Conservation (phyloP, 2,113 vertebrate species). For the Sphaerodactylus townsendi region DNA sequence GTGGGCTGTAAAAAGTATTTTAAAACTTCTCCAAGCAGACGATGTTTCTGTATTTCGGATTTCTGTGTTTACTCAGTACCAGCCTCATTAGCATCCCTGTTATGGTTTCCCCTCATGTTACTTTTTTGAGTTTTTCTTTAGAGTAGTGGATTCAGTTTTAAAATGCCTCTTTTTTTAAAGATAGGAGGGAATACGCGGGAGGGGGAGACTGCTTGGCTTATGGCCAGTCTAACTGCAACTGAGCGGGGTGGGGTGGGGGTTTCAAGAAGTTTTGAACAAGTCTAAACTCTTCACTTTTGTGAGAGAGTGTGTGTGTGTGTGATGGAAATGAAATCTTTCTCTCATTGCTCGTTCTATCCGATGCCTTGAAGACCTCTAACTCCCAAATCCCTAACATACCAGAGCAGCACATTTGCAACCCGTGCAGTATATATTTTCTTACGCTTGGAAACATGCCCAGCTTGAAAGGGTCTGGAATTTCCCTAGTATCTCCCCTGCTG, state of each 20-base stretch:
- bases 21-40: neutral
- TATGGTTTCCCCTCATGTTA: neutral
- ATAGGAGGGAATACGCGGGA: neutral
- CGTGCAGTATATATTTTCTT: neutral
- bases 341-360: neutral
- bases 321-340: too few species aligned
- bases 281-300: neutral
- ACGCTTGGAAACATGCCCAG: too few species aligned
- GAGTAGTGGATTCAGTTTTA: neutral
- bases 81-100: neutral
- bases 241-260: neutral
- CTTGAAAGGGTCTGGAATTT: too few species aligned
- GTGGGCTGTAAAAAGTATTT: neutral
- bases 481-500: neutral
- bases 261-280: neutral
- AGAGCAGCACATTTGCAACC: neutral
- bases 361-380: neutral
- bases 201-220: neutral
- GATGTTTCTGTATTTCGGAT: fast-evolving
- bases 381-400: neutral
- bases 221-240: slow-evolving; percentile 18
- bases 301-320: neutral
- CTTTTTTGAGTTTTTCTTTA: neutral
- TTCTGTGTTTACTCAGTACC: neutral
- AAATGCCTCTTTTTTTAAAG: neutral